These are phyloP conservation scores for Julus scandinavius DNA, from an alignment of 2,888 invertebrate species.

Conservation along the genomic window DNA sequence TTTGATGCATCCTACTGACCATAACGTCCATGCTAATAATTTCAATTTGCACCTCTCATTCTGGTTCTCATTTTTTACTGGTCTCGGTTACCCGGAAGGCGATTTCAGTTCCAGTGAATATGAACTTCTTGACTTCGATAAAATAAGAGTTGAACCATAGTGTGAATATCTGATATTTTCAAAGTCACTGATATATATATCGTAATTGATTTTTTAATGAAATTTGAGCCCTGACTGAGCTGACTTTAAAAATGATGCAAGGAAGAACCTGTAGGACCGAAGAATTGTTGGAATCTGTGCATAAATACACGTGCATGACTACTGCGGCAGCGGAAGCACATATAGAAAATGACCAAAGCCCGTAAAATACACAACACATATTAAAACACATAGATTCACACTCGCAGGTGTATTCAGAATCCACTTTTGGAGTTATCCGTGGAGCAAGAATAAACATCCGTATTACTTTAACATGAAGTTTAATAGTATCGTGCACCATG, in stretches of 20 bases:
- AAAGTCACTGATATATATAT: not conserved
- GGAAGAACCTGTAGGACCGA: constrained; percentile 5
- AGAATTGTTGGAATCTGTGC: not conserved
- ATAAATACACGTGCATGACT: not conserved
- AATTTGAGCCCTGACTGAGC: constrained; percentile 4
- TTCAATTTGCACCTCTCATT: not conserved
- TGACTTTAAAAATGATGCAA: constrained; percentile 47
- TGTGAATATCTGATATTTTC: not conserved
- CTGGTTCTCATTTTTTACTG: constrained; percentile 2
- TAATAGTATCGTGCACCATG: too few relatives aligned
- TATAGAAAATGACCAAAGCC: constrained; percentile 10
- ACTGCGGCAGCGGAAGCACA: constrained; percentile 7
- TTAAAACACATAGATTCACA: not conserved
- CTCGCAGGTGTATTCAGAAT: not conserved
- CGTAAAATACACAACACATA: not conserved
- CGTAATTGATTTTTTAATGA: not conserved
- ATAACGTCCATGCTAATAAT: not conserved
- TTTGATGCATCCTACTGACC: not conserved
- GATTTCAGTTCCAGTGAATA: constrained; percentile 10
- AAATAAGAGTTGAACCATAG: not conserved
- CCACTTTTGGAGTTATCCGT: not conserved
- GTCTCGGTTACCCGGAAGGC: not conserved
- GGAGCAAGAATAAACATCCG: too few relatives aligned
- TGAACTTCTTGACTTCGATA: constrained; percentile 11
- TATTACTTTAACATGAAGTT: too few relatives aligned